These are phyloP conservation scores for Ophioderma brevispina DNA, from an alignment of 35 echinoderm and acorn worm species.

Conservation along the genomic window DNA sequence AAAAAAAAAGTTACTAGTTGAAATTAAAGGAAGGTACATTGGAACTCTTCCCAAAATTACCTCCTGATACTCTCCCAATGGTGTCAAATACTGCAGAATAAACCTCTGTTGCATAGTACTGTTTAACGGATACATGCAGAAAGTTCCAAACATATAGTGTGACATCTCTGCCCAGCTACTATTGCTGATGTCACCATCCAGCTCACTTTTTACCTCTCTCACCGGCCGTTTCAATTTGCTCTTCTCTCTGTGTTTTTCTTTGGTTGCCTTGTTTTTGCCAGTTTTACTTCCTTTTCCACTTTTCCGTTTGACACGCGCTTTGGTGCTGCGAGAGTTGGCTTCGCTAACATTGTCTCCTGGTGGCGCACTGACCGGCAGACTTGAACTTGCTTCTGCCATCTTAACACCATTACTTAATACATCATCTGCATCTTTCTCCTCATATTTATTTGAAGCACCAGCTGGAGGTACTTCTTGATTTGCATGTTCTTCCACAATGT, in stretches of 20 bases:
- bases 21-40: background rate
- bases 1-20: background rate
- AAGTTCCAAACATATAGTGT: slow-evolving; percentile 80
- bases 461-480: too few species aligned
- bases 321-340: background rate
- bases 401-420: too few species aligned
- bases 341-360: background rate
- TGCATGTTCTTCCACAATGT: too few species aligned
- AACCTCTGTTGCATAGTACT: slow-evolving; percentile 85
- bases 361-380: background rate
- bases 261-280: background rate
- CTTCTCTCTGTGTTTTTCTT: slow-evolving; percentile 29
- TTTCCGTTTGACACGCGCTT: slow-evolving; percentile 19
- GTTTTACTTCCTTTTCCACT: background rate
- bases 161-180: slow-evolving; percentile 94
- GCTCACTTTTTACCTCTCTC: background rate
- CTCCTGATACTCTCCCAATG: slow-evolving; percentile 97
- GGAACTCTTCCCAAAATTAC: slow-evolving; percentile 27
- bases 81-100: slow-evolving; percentile 95
- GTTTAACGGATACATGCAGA: slow-evolving; percentile 83
- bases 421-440: background rate
- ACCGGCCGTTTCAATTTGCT: slow-evolving; percentile 15
- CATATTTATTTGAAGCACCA: background rate
- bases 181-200: slow-evolving; percentile 77
- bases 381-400: background rate